These are phyloP conservation scores for Andrena marginata DNA, from an alignment of 2,888 invertebrate species.

Conservation along the genomic window DNA sequence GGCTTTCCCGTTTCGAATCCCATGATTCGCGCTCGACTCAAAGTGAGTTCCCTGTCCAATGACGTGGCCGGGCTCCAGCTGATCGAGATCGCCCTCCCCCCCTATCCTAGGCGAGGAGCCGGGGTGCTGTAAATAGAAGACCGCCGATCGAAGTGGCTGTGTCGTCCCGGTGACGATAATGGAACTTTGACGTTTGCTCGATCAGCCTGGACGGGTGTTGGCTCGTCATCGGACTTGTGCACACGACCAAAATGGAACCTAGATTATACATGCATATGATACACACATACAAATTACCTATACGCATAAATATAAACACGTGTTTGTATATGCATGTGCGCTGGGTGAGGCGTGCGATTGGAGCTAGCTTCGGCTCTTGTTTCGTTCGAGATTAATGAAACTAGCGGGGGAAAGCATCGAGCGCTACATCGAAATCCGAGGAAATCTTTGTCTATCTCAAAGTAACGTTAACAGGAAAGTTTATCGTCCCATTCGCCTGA, in stretches of 20 bases:
- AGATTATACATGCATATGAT: constrained; percentile 39
- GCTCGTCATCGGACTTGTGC: constrained; percentile 51
- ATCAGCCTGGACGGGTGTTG: constrained; percentile 48
- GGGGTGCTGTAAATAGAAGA: constrained; percentile 54
- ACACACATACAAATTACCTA: constrained; percentile 35
- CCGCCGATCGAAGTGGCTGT: constrained; percentile 40
- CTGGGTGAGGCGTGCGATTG: background rate
- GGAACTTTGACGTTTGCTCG: constrained; percentile 63
- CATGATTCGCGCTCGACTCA: constrained; percentile 40
- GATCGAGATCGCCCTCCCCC: constrained; percentile 38
- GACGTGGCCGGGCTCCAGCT: constrained; percentile 39
- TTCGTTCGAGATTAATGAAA: background rate
- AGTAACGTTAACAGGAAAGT: no score
- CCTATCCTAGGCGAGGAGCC: constrained; percentile 1
- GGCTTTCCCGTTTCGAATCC: constrained; percentile 17
- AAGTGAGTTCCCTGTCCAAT: constrained; percentile 49
- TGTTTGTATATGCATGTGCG: constrained; percentile 32
- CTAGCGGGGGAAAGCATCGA: no score
- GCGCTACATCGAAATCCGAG: no score
- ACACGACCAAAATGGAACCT: constrained; percentile 63
- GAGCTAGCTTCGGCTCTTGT: background rate
- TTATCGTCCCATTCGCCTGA: no score
- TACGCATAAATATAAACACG: constrained; percentile 56
- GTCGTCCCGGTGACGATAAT: constrained; percentile 63
- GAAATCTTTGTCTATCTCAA: no score